A percentile compares a stretch with the other conserved stretches of the same genome.
These are phyloP conservation scores for Thysanoteuthis rhombus DNA, from an alignment of 2,888 invertebrate species.

Conservation along the genomic window DNA sequence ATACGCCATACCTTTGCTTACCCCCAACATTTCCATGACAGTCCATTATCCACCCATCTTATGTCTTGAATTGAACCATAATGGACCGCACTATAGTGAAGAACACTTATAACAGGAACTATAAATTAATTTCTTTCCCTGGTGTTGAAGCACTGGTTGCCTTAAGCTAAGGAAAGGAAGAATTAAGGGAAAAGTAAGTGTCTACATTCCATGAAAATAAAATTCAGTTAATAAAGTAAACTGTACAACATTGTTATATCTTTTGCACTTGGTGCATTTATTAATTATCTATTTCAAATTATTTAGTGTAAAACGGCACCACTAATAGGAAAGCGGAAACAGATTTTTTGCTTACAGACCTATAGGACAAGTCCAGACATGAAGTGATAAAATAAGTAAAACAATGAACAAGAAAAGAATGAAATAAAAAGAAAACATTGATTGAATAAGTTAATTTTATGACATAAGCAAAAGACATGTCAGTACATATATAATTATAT, in stretches of 20 bases:
- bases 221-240: not conserved
- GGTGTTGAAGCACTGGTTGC: not conserved
- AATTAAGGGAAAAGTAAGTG: not conserved
- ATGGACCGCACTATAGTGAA: no score
- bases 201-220: not conserved
- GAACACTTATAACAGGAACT: not conserved
- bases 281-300: not conserved
- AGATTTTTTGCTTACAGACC: not conserved
- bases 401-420: not conserved
- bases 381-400: not conserved
- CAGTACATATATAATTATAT: not conserved
- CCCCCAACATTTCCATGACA: no score
- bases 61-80: no score
- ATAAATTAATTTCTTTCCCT: not conserved
- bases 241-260: not conserved
- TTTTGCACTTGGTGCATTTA: not conserved
- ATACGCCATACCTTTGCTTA: no score
- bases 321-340: not conserved
- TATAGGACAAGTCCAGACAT: not conserved
- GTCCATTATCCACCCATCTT: no score
- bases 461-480: not conserved
- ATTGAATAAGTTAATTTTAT: not conserved
- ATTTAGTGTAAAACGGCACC: not conserved
- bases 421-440: not conserved
- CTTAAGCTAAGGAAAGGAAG: not conserved